Conservation (phyloP, 2,888 invertebrate genomes). For the Strigamia maritima region DNA sequence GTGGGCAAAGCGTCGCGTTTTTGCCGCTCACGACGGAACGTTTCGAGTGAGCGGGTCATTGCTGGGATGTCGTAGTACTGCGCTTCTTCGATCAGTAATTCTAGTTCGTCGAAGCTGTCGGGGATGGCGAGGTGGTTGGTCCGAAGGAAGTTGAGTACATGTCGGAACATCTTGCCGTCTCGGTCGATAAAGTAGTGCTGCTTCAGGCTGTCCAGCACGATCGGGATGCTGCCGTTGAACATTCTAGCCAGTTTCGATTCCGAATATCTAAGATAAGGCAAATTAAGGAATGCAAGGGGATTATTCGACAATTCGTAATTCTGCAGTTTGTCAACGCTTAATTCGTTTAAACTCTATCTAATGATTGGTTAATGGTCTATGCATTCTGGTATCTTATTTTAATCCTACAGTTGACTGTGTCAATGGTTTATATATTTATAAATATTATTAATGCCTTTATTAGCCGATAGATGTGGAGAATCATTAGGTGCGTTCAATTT, state of each 20-base stretch:
- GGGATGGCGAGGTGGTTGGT: constrained; percentile 84
- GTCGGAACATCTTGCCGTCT: constrained; percentile 95
- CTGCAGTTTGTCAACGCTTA: too few species aligned
- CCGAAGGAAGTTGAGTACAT: constrained; percentile 94
- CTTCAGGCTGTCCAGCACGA: constrained; percentile 90
- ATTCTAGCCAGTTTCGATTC: constrained; percentile 87
- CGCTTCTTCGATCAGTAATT: constrained; percentile 85
- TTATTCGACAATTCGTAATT: too few species aligned
- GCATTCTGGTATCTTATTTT: too few species aligned
- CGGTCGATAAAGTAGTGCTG: constrained; percentile 99
- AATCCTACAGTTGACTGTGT: too few species aligned
- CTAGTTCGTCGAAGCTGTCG: constrained; percentile 78
- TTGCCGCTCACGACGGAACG: constrained; percentile 42
- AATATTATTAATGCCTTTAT: too few species aligned
- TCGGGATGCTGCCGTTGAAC: constrained; percentile 92
- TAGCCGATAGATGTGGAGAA: too few species aligned
- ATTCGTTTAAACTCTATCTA: too few species aligned
- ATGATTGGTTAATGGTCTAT: too few species aligned
- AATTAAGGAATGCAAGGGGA: too few species aligned
- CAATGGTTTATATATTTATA: too few species aligned
- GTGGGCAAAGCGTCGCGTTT: constrained; percentile 34
- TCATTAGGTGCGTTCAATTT: too few species aligned
- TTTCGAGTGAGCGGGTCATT: constrained; percentile 50
- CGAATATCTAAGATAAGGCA: constrained; percentile 69
- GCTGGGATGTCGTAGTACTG: constrained; percentile 78